Base-by-base conservation (phyloP, 1,140 invertebrate genomes). In the Protaetia brevitarsis region DNA sequence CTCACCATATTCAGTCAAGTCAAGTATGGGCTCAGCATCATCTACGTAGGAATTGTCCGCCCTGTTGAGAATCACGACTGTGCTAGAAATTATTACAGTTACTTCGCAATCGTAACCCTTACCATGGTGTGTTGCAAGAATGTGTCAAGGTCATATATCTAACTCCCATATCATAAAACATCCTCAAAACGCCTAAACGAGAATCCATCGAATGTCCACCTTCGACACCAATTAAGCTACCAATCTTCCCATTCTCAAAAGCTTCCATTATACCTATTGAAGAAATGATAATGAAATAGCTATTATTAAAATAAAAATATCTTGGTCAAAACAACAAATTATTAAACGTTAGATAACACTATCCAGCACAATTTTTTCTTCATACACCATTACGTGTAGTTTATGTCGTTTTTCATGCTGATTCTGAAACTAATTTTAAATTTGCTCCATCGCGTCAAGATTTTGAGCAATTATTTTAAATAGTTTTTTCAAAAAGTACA, bases 131-230 rank as follows among this genome's bases (percentile, higher is more conserved):
- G 70, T 88, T 84, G 73, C 88, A 90, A 41, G 80, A 83, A 74
- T 90, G 88, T 1, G 88, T 90, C 21, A 90, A 73, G 0, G 88
- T 89, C 72, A 90, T 80, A 68, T 90, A 90, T 67, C 89, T 78
- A 1, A 83, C 85, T 6, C 88, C 88, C 2, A 89, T 78, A 21
- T 86, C 82, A 70, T 90, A 87, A 66, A 84, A 86, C 71, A 85
- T 84, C 30, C 89, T 74, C 16, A 90, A 79, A 13, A 87, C 80
- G 1, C 82, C 86, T 64, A 89, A 71, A 66, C 84, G 87, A 63
- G 84, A 86, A 60, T 87, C 87, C 11, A 90, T 81, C 1, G 84
- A 85, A 71, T 90, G 89, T 30, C 88, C 88, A 16, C 88, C 87
- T 77, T 90, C 89, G 11, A 90, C 79, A 0, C 85, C 88, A 26